A percentile compares a stretch with the other conserved stretches of the same genome.
These are phyloP conservation scores for Triplophysa dalaica DNA, from an alignment of 2,113 vertebrate genomes.

Conservation along the genomic window DNA sequence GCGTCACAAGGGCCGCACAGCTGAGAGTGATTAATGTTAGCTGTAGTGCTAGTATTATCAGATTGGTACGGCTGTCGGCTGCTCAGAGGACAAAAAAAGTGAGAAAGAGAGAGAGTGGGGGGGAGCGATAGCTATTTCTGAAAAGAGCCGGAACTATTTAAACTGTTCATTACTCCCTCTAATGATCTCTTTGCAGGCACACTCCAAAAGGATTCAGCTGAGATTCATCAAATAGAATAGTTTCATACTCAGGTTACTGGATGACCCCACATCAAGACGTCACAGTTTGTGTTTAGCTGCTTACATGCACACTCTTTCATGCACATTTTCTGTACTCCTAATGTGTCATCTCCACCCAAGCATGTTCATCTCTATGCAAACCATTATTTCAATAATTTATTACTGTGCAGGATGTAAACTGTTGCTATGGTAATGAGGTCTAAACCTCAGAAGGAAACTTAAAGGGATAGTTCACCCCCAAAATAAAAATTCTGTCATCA, in stretches of 20 bases:
- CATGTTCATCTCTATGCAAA: constrained; percentile 8
- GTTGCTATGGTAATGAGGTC: no score
- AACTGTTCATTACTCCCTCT: neutral
- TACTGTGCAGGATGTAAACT: neutral
- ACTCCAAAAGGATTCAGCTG: neutral
- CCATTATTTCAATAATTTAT: neutral
- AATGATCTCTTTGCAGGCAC: neutral
- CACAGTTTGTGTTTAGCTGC: constrained; percentile 4
- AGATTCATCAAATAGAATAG: neutral
- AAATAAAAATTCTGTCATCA: no score
- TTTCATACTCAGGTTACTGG: neutral
- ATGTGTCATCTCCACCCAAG: constrained; percentile 33
- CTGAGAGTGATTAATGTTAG: constrained; percentile 75
- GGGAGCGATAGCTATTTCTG: neutral
- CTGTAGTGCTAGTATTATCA: constrained; percentile 62
- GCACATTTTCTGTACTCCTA: constrained; percentile 29
- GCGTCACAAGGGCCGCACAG: constrained; percentile 68
- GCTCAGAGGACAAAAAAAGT: constrained; percentile 2
- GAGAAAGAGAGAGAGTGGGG: neutral
- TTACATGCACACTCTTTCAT: constrained; percentile 8
- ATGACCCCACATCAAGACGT: constrained; percentile 18
- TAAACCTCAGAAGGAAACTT: neutral
- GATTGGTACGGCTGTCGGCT: constrained; percentile 49
- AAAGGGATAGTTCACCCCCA: no score
- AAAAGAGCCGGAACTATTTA: neutral